A percentile compares a stretch with the other conserved stretches of the same genome.
Evolutionary conservation across 2,113 vertebrate species (phyloP).

Genomic region (Colius striatus): DNA sequence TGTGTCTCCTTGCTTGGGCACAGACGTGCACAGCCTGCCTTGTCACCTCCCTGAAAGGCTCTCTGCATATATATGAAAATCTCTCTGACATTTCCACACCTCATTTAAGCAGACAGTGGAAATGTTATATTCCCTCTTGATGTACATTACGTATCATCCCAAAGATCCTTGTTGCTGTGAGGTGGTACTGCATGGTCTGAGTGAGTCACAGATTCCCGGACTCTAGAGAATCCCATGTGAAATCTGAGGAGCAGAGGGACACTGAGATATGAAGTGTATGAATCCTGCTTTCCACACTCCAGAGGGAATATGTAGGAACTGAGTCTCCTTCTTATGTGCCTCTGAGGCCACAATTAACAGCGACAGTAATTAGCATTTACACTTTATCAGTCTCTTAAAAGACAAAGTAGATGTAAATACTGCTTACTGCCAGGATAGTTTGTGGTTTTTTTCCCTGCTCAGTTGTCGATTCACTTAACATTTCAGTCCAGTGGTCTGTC

Average conservation of each 20-base stretch:
- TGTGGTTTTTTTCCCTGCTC: accelerated
- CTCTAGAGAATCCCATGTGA: background rate
- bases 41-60: accelerated
- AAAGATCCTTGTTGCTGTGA: background rate
- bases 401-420: background rate
- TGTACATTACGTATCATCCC: background rate
- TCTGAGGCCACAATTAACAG: background rate
- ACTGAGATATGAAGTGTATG: background rate
- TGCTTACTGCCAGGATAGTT: background rate
- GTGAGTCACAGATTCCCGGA: conserved; percentile 5
- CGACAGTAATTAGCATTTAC: background rate
- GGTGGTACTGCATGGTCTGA: background rate
- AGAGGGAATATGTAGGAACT: background rate
- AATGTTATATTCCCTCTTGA: background rate
- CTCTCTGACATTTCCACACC: background rate
- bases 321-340: background rate
- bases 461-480: accelerated
- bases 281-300: background rate
- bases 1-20: accelerated
- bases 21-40: accelerated
- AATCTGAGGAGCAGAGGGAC: background rate
- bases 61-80: background rate
- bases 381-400: background rate
- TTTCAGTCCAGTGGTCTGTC: background rate
- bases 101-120: background rate